phyloP scores from a whole-genome alignment of 2,888 invertebrate species.

The Cosmia pyralina region DNA sequence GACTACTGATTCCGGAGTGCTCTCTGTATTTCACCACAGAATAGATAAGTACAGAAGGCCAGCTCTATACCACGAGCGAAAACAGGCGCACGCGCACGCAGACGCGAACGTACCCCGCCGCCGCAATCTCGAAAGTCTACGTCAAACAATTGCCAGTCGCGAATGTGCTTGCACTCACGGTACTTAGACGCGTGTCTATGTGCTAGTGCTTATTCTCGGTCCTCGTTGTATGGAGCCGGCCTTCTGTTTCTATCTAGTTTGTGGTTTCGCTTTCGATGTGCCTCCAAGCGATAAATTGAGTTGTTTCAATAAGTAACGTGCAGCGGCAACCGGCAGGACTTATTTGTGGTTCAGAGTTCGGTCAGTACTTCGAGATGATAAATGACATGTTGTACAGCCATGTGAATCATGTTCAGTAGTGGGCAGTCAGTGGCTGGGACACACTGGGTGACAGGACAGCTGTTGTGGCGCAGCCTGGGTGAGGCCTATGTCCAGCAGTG shows the following conservation, averaged over 20 bases:
- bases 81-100: background rate
- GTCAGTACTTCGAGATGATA: background rate
- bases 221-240: background rate
- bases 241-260: constrained; percentile 5
- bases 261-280: background rate
- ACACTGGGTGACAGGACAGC: too few species aligned
- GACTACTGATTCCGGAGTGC: constrained; percentile 34
- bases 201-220: background rate
- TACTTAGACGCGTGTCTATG: background rate
- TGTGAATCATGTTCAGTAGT: background rate
- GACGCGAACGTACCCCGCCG: too few species aligned
- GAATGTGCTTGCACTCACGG: background rate
- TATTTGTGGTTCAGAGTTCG: constrained; percentile 22
- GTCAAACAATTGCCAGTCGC: background rate
- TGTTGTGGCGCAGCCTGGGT: too few species aligned
- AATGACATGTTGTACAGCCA: background rate
- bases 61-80: background rate
- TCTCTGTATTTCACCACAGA: constrained; percentile 1
- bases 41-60: constrained; percentile 1
- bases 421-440: too few species aligned
- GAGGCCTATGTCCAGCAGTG: too few species aligned
- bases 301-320: constrained; percentile 41
- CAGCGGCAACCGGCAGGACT: background rate
- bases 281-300: constrained; percentile 26
- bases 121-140: background rate